Conservation (phyloP, 2,888 invertebrate genomes). For the Cerceris rybyensis region DNA sequence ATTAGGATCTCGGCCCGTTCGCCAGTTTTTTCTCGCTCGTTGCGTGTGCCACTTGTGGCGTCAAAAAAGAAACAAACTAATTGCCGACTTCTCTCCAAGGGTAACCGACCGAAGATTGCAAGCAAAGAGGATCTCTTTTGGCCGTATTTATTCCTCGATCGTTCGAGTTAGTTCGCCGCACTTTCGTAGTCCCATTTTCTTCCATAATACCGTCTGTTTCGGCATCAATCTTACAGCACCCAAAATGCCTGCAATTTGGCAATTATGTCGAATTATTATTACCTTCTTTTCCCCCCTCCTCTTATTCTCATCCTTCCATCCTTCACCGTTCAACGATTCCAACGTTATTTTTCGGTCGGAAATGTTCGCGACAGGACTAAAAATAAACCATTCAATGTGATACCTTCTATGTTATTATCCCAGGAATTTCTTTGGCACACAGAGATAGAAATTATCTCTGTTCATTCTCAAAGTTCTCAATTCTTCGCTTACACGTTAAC, state of each 20-base stretch:
- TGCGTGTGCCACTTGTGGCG: slow-evolving; percentile 18
- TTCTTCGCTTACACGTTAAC: no score
- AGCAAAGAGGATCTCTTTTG: slow-evolving; percentile 19
- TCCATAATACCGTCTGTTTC: not conserved
- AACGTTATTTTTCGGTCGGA: not conserved
- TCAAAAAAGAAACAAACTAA: slow-evolving; percentile 15
- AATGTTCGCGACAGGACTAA: not conserved
- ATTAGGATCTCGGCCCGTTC: slow-evolving; percentile 25
- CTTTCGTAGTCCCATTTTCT: not conserved
- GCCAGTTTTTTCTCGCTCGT: slow-evolving; percentile 22
- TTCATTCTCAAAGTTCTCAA: not conserved
- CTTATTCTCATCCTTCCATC: no score
- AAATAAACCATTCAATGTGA: not conserved
- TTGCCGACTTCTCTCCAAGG: slow-evolving; percentile 21
- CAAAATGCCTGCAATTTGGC: not conserved
- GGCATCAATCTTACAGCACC: not conserved
- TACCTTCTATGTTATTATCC: not conserved
- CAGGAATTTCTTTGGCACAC: not conserved
- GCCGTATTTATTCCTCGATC: slow-evolving; percentile 3
- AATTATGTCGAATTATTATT: not conserved
- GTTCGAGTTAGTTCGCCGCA: not conserved
- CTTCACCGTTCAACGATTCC: not conserved
- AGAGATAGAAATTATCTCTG: not conserved
- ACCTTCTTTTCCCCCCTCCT: no score
- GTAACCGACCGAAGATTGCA: slow-evolving; percentile 45